Base-by-base conservation (phyloP, 2,113 vertebrate species). In the Cyprinodon tularosa region DNA sequence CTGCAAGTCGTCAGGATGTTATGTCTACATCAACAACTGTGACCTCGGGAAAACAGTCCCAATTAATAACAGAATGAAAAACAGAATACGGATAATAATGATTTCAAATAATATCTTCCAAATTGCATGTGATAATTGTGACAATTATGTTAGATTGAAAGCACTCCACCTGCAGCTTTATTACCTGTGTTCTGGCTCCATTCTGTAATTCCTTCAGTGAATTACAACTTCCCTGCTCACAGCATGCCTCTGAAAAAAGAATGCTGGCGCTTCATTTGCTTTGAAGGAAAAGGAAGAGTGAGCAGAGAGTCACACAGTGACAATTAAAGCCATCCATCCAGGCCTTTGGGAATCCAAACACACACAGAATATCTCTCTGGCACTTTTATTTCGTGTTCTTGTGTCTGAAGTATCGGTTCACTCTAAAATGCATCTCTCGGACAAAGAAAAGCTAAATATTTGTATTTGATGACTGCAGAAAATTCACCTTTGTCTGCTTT, bases 241-340 rank as follows among this genome's bases (percentile, higher is more conserved):
- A 79, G 81, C 86, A 66, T 45, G 78, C 66, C 74, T 61, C 85
- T 57, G 4, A 92, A 95, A 95, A 94, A 93, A 95, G 93, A 94
- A 93, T 93, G 91, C 87, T 94, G 79, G 85, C 90, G 90, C 92
- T 95, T 96, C 92, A 93, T 95, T 95, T 96, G 95, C 95, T 96
- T 95, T 75, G 59, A 81, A 69, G 70, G 71, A 95, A 94, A 94
- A 96, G 94, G 90, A 95, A 94, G 93, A 88, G 94, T 93, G 93
- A 93, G 95, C 84, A 2, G 88, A 92, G 91, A 92, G 93, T 89
- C 91, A 90, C 89, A 93, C 72, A 29, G 90, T 93, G 93, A 94
- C 95, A 94, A 95, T 94, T 93, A 95, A 93, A 93, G 79, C 84
- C 90, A 91, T 93, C 93, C 94, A 94, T 94, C 83, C 68, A 53